phyloP scores from a whole-genome alignment of 1,140 invertebrate species.

The Lysiphlebus fabarum region DNA sequence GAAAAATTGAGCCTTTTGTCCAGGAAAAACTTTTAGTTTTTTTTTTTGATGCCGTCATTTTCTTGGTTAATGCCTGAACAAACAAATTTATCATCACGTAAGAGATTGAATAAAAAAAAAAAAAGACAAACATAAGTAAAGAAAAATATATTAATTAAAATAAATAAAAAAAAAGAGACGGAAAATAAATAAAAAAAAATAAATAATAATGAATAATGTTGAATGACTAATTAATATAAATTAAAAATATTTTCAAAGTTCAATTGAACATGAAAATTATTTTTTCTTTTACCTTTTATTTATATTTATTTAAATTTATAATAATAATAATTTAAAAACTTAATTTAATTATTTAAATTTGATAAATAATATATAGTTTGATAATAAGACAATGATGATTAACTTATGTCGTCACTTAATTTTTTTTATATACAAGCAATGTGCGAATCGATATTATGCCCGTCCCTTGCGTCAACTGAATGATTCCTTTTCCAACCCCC shows the following conservation, averaged over 20 bases:
- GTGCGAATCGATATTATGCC: constrained; percentile 25
- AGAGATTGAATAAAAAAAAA: background rate
- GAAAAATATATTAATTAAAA: background rate
- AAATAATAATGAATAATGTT: too few relatives aligned
- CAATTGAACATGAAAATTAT: too few relatives aligned
- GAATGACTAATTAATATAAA: too few relatives aligned
- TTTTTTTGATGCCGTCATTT: constrained; percentile 45
- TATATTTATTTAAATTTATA: too few relatives aligned
- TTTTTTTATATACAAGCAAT: background rate
- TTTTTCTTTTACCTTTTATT: too few relatives aligned
- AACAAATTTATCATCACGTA: background rate
- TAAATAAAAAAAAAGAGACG: background rate
- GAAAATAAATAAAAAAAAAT: too few relatives aligned
- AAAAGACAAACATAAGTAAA: background rate
- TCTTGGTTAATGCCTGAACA: constrained; percentile 40
- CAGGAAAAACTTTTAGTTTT: constrained; percentile 44
- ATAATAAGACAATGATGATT: background rate
- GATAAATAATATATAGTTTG: too few relatives aligned
- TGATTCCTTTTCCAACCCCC: background rate
- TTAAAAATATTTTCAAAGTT: too few relatives aligned
- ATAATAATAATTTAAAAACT: too few relatives aligned
- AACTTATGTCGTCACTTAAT: constrained; percentile 20
- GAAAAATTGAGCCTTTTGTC: constrained; percentile 42
- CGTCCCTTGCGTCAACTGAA: constrained; percentile 18
- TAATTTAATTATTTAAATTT: too few relatives aligned